These are phyloP conservation scores for Drosophila orena DNA, from an alignment of 1,140 invertebrate genomes.

Conservation along the genomic window DNA sequence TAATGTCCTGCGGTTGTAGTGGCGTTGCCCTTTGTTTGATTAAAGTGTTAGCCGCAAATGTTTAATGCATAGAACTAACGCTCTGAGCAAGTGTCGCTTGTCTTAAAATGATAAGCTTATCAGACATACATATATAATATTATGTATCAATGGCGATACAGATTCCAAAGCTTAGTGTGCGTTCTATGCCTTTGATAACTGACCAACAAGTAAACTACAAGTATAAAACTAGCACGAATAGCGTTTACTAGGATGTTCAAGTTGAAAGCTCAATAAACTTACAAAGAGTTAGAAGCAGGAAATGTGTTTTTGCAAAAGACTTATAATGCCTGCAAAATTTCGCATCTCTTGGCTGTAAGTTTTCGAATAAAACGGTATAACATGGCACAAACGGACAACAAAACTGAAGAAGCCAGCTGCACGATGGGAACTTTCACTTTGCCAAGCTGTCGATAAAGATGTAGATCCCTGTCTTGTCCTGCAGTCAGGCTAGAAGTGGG, in stretches of 20 bases:
- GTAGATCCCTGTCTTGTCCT: conserved; percentile 21
- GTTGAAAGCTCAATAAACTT: not conserved
- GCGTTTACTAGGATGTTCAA: not conserved
- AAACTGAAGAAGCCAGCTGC: conserved; percentile 36
- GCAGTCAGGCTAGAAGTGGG: conserved; percentile 13
- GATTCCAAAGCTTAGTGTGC: too few species aligned
- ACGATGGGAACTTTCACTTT: conserved; percentile 58
- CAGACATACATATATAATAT: too few species aligned
- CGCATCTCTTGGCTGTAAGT: conserved; percentile 40
- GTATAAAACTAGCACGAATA: not conserved
- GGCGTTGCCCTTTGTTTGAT: conserved; percentile 9
- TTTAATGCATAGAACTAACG: not conserved
- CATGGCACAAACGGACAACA: conserved; percentile 52
- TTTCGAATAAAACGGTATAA: conserved; percentile 48
- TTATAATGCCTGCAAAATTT: conserved; percentile 39
- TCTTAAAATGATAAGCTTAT: too few species aligned
- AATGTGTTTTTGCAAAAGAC: not conserved
- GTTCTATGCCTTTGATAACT: too few species aligned
- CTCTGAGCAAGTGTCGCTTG: conserved; percentile 11
- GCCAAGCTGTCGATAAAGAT: conserved; percentile 64
- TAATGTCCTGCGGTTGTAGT: conserved; percentile 19
- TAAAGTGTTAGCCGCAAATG: conserved; percentile 9
- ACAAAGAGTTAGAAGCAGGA: not conserved
- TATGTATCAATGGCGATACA: too few species aligned
- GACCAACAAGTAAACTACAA: not conserved